Percentiles rank a stretch among this genome's conserved stretches.
phyloP scores from a whole-genome alignment of 2,797 vertebrate species.

The Tangara arthus region DNA sequence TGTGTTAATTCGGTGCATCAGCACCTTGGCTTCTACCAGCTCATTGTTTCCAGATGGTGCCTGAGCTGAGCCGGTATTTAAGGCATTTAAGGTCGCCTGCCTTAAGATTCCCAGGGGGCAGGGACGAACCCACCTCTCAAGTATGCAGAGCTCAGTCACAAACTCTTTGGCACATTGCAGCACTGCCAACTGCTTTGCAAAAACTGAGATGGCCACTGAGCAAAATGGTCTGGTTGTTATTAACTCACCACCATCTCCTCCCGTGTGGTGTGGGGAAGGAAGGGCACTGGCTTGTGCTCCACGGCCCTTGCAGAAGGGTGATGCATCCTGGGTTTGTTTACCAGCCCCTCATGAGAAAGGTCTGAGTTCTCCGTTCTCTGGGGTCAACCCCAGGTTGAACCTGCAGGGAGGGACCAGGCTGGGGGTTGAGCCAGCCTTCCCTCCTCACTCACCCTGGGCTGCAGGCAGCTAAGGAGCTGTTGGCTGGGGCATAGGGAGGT shows the following conservation, averaged over 20 bases:
- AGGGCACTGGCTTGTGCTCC: background rate
- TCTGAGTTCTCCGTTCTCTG: background rate
- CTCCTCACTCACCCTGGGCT: background rate
- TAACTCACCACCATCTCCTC: background rate
- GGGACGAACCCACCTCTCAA: background rate
- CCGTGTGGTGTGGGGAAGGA: rapidly evolving
- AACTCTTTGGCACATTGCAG: background rate
- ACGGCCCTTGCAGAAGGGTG: background rate
- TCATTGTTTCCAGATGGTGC: constrained; percentile 65
- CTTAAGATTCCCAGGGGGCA: background rate
- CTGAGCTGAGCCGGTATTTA: background rate
- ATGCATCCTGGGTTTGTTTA: rapidly evolving
- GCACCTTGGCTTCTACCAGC: constrained; percentile 22
- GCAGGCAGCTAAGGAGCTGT: background rate
- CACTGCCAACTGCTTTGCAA: background rate
- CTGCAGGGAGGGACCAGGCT: background rate
- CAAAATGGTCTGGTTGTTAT: background rate
- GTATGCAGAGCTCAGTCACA: background rate
- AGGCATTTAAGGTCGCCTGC: background rate
- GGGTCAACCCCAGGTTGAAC: background rate
- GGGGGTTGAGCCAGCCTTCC: background rate
- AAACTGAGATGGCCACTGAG: background rate
- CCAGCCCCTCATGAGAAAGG: background rate
- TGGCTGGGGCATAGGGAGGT: rapidly evolving
- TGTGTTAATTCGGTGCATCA: constrained; percentile 48